Evolutionary conservation across 2,888 invertebrate species (phyloP), one percentile per base, ranked within the genome.

Genomic region (Hypolimnas misippus): DNA sequence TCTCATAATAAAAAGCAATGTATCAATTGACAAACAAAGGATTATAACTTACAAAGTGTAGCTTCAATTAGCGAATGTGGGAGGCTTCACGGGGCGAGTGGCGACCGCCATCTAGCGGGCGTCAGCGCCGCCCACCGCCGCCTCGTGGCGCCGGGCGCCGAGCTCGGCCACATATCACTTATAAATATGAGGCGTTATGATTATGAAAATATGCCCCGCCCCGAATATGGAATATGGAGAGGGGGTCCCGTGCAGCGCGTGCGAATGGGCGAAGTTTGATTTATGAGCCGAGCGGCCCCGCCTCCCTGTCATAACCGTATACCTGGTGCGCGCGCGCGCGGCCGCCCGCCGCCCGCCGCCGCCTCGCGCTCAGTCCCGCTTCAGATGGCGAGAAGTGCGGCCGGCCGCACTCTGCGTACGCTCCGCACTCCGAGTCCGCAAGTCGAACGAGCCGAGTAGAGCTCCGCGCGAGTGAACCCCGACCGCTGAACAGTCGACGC

Each of bases 271-370:
- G 89, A 92, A 91, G 93, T 93, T 93, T 93, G 94, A 94, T 94
- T 94, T 94, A 94, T 94, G 94, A 94, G 93, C 88, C 87, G 83
- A 84, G 88, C 87, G 93, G 92, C 93, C 83, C 94, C 94, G 93
- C 94, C 94, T 83, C 93, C 92, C 93, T 94, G 94, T 94, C 94
- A 94, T 94, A 94, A 94, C 93, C 93, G 93, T 83, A 83, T 89
- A 90, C 88, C 92, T 91, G 92, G 93, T 93, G 93, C 93, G 94
- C 94, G 94, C 93, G 92, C 90, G 92, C 87, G 87, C 82, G 78
- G 75, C 76, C 78, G 75, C 77, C 79, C 79, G 82, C 86, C 87
- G 82, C 82, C 84, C 83, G 82, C 83, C 81, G 80, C 83, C 84
- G 83, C 83, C 82, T 78, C 81, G 83, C 83, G 83, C 87, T 91